phyloP scores from a whole-genome alignment of 2,888 invertebrate species.

The Ectobius pallidus region DNA sequence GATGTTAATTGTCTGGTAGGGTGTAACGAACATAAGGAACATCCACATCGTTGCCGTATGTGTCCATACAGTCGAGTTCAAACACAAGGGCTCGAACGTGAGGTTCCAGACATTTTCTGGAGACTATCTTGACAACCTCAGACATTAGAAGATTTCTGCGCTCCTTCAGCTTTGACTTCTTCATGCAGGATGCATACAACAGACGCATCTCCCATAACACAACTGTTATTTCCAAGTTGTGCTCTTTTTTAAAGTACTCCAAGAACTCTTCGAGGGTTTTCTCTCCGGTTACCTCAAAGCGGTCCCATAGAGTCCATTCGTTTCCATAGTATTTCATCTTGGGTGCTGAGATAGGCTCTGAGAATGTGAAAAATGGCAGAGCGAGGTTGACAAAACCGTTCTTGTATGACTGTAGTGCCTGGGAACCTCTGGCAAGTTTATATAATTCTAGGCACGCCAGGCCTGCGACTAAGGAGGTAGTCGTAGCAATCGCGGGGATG shows the following conservation, averaged over 20 bases:
- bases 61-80: constrained; percentile 97
- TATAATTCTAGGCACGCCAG: constrained; percentile 93
- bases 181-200: constrained; percentile 99
- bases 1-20: too few species aligned
- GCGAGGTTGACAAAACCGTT: constrained; percentile 98
- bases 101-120: constrained; percentile 90
- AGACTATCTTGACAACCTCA: constrained; percentile 87
- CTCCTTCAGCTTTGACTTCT: constrained; percentile 84
- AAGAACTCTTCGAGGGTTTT: constrained; percentile 91
- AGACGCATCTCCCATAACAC: constrained; percentile 98
- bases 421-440: too few species aligned
- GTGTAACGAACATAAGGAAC: too few species aligned
- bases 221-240: constrained; percentile 96
- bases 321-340: too few species aligned
- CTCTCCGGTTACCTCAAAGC: too few species aligned
- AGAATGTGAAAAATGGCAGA: too few species aligned
- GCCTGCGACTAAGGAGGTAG: constrained; percentile 96
- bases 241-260: constrained; percentile 88
- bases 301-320: too few species aligned
- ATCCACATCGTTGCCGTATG: constrained; percentile 93
- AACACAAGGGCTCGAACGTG: too few species aligned
- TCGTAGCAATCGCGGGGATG: too few species aligned
- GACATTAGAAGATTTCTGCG: constrained; percentile 83
- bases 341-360: too few species aligned
- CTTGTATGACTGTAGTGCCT: constrained; percentile 86